Base-by-base conservation (phyloP, 2,797 vertebrate species). In the Rousettus madagascariensis region DNA sequence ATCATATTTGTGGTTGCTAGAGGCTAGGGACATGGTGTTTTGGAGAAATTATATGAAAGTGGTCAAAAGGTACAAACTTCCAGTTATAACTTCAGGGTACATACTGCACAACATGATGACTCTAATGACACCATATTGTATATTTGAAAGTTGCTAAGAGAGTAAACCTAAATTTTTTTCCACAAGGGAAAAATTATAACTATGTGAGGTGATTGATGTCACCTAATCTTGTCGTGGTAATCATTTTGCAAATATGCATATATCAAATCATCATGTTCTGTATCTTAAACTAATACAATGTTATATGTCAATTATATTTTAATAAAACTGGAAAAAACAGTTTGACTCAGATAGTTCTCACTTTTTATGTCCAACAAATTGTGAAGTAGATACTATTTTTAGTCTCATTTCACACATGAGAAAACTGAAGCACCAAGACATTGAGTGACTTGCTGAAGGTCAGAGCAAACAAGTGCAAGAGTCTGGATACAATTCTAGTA, bases 1-100 rank as follows among this genome's bases (percentile, higher is more conserved):
- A 68, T 66, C 22, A 16, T 1, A 36, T 66, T 33, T 66, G 69
- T 30, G 63, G n/a, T 51, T 69, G 26, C 26, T 61, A 51, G 53
- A 41, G 8, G 46, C 53, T 15, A 2, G 3, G 2, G 8, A 3
- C 0, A 19, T n/a, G 16, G 36, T 28, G n/a, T 43, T 20, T 46
- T 88, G 17, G 12, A 20, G 24, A 17, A 72, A 43, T 63, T 16
- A 72, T 4, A 59, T 6, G 36, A 72, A 80, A 5, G 24, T 72
- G 22, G 8, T 36, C 46, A 65, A 36, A 36, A 91, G 22, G 8
- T 57, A 36, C 11, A 80, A 46, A 53, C 22, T 71, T 63, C 22
- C 74, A 43, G 11, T 43, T 86, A 79, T 8, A 33, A 63, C 28
- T 59, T 86, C 43, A 79, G 26, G 72, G 15, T 28, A 61, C 43